Evolutionary conservation across 2,113 vertebrate species (phyloP), one percentile per base, ranked within the genome.

Genomic region (Amphiprion ocellaris): DNA sequence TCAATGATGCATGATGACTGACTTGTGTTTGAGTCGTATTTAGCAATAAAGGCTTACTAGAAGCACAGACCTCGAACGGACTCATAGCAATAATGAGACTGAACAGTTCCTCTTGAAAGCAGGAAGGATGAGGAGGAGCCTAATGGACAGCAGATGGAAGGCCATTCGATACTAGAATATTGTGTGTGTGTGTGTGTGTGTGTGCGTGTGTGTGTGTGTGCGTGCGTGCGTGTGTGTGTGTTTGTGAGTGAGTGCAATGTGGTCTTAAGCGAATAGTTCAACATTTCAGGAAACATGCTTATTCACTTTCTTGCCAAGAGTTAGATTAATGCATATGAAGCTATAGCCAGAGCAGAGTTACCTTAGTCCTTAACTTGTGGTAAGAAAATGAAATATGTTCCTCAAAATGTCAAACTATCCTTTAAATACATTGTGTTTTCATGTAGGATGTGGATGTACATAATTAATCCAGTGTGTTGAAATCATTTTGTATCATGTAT

Each of bases 61-160:
- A 71, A 63, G 50, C 56, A 63, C 41, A 50, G 78, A 81, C 69
- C 63, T 85, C 69, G 26, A 71, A 69, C 52, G n/a, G 58, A 85
- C 60, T 59, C 46, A 52, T 55, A 81, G 82, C 84, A 84, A 79
- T 86, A 87, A 84, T 70, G 56, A 79, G 33, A 81, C 66, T 66
- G 69, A 83, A 52, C 39, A 64, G 62, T 17, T 53, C 19, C 37
- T 76, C 62, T 72, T 74, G 11, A 69, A 62, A 62, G 64, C 23
- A 67, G 49, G 28, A 76, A 74, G 53, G 52, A 75, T 56, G 79
- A 77, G 23, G 61, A 81, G 26, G 53, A 85, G 65, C 17, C 50
- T 68, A 81, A 87, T 87, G 64, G 77, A 77, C 53, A 70, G 30
- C 86, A 90, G 81, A 87, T 80, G 86, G 37, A 28, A n/a, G n/a